Evolutionary conservation across 1,140 invertebrate genomes (phyloP).

Genomic region (Myzus persicae): DNA sequence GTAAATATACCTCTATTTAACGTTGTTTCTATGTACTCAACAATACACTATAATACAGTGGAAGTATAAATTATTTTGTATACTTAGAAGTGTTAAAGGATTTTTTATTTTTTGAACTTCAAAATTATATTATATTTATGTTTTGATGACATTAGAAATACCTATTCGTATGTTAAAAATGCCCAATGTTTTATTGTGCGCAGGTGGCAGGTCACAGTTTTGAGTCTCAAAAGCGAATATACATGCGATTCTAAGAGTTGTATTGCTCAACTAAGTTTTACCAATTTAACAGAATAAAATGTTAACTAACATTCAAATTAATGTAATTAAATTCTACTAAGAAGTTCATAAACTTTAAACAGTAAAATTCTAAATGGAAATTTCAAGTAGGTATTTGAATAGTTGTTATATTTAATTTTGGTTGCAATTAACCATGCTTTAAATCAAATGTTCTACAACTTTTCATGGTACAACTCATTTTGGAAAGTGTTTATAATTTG

Average conservation of each 20-base stretch:
- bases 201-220: background rate
- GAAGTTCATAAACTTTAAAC: background rate
- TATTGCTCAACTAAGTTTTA: background rate
- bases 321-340: background rate
- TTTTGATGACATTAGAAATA: background rate
- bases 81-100: background rate
- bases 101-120: no score
- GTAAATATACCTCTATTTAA: background rate
- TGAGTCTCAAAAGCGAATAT: no score
- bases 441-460: background rate
- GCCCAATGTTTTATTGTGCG: background rate
- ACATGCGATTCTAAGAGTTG: no score
- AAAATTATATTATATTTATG: no score
- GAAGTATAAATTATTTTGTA: background rate
- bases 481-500: no score
- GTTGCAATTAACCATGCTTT: background rate
- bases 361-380: background rate
- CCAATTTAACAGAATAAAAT: background rate
- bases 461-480: no score
- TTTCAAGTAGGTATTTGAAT: no score
- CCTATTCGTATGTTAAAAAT: background rate
- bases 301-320: background rate
- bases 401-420: background rate
- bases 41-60: background rate
- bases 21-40: background rate